Evolutionary conservation across 2,797 vertebrate species (phyloP).

Genomic region (Clarias pachynema): DNA sequence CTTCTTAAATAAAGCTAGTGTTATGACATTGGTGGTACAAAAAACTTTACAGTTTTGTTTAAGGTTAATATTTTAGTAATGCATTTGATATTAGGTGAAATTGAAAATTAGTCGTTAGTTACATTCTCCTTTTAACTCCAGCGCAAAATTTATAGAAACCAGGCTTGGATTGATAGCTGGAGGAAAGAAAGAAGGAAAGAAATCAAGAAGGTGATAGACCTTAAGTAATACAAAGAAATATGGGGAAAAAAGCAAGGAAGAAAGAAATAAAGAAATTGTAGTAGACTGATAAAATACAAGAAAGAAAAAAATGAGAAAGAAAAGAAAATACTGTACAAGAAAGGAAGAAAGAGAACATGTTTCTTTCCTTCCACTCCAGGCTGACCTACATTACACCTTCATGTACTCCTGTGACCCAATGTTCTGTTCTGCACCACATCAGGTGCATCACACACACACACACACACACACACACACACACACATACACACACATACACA

Average conservation of each 20-base stretch:
- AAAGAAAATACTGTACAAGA: neutral
- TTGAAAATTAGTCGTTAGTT: neutral
- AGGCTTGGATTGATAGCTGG: neutral
- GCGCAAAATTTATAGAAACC: neutral
- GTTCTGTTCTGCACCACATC: conserved; percentile 1
- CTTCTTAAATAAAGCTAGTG: neutral
- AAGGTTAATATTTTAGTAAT: neutral
- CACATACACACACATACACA: too few relatives aligned
- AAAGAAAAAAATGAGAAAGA: neutral
- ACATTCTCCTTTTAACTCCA: neutral
- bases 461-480: conserved; percentile 12
- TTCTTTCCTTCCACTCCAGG: neutral
- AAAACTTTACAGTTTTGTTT: neutral
- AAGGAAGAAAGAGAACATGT: neutral
- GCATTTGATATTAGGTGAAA: neutral
- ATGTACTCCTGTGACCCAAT: neutral
- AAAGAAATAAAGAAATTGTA: neutral
- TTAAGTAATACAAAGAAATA: too few relatives aligned
- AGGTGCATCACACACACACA: neutral
- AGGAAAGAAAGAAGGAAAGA: neutral
- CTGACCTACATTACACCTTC: conserved; percentile 13
- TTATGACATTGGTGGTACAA: neutral
- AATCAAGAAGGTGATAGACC: neutral
- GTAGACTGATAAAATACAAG: neutral
- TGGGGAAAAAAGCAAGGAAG: too few relatives aligned